Base-by-base conservation (phyloP, 2,113 vertebrate species). In the Polyodon spathula region DNA sequence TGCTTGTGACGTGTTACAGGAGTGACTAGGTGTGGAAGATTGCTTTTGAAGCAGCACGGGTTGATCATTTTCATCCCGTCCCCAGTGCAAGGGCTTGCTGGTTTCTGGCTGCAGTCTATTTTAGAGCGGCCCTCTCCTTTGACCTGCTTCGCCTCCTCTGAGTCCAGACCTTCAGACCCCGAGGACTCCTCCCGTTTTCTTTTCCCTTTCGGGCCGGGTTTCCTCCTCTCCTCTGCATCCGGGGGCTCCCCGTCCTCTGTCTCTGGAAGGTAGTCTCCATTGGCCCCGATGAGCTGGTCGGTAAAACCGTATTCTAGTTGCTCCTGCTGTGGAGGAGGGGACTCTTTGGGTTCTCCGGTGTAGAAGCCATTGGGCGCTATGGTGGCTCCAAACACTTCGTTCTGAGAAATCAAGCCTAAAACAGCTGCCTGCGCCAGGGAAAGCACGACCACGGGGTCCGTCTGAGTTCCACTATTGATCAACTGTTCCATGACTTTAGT, bases 401-500 rank as follows among this genome's bases (percentile, higher is more conserved):
- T 97, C 37, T 98, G 92, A 0, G 94, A 91, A 77, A 98, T 94
- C 73, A 98, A 84, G 60, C 95, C 95, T 64, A 97, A 81, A 60
- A 97, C 92, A 0, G 94, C 94, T 0, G 95, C 95, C 77, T 98
- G 95, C 1, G 95, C 94, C 77, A 98, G 82, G 55, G 94, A 97
- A 59, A 98, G 85, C 68, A 97, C 95, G 81, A 98, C 95, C 73
- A 97, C 95, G 0, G 94, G 93, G 2, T 98, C 95, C 0, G 95
- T 98, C 86, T 98, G 95, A 1, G 94, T 97, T 64, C 91, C 89
- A 61, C 90, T 91, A 68, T 95, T 92, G 52, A 87, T 83, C 59
- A 89, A 91, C 54, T 87, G 78, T 43, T 91, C 84, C 79, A 92
- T 93, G 68, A 76, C 81, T 78, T n/a, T 80, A 9, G 76, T 71